phyloP scores from a whole-genome alignment of 2,113 vertebrate species.

The Candoia aspera region DNA sequence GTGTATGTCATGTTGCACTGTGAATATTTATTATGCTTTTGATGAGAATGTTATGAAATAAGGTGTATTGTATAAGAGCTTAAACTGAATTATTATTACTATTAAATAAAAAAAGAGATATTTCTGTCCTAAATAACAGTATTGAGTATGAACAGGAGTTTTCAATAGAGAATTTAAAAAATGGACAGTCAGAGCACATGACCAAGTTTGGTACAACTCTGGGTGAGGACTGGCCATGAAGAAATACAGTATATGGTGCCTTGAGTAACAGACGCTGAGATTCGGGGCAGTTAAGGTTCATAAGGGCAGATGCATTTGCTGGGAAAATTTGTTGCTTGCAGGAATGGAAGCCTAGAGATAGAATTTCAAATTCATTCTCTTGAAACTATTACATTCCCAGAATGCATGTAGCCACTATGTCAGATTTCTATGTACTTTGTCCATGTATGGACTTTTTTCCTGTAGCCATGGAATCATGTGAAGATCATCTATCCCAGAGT shows the following conservation, averaged over 20 bases:
- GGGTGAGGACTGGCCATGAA: too few species aligned
- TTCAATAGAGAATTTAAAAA: neutral
- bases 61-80: neutral
- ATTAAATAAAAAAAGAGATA: neutral
- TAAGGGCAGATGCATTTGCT: neutral
- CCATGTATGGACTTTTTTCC: too few species aligned
- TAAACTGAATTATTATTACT: neutral
- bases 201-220: neutral
- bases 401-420: neutral
- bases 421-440: neutral
- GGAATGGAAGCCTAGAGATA: too few species aligned
- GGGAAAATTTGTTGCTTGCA: neutral
- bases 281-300: neutral
- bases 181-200: neutral
- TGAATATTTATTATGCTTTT: slow-evolving; percentile 8
- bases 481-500: too few species aligned
- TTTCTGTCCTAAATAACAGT: neutral
- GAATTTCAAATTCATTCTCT: neutral
- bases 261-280: neutral
- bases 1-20: neutral
- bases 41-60: neutral
- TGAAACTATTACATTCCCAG: neutral
- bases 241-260: neutral
- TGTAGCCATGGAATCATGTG: too few species aligned
- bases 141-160: neutral